Evolutionary conservation across 2,797 vertebrate species (phyloP).

Genomic region (Myotis myotis): DNA sequence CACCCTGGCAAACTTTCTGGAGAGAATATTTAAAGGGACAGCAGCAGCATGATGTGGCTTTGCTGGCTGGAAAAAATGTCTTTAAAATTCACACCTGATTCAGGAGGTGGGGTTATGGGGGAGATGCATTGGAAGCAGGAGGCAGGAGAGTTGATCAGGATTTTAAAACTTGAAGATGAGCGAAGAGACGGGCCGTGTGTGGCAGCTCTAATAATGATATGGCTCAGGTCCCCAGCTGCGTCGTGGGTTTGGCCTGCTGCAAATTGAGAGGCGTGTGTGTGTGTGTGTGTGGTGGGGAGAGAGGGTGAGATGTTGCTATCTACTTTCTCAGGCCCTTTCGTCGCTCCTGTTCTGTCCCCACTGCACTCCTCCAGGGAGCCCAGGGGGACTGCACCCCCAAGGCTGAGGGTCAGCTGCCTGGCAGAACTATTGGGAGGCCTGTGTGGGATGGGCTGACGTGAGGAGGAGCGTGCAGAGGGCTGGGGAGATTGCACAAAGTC

Average conservation of each 20-base stretch:
- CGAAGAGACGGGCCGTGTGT: not conserved
- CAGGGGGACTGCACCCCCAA: not conserved
- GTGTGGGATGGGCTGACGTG: too few relatives aligned
- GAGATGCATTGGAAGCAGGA: not conserved
- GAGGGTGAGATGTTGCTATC: too few relatives aligned
- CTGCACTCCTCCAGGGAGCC: not conserved
- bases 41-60: not conserved
- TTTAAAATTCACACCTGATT: slow-evolving; percentile 60
- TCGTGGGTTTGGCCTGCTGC: too few relatives aligned
- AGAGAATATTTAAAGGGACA: slow-evolving; percentile 26
- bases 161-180: not conserved
- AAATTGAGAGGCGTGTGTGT: fast-evolving
- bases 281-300: not conserved
- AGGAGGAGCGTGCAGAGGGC: not conserved
- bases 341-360: not conserved
- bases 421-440: too few relatives aligned
- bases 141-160: not conserved
- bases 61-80: slow-evolving; percentile 25
- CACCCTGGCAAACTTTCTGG: slow-evolving; percentile 63
- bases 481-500: not conserved
- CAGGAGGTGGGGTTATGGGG: not conserved
- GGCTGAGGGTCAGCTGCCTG: not conserved
- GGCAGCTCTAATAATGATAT: fast-evolving
- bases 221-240: not conserved
- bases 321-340: not conserved